Evolutionary conservation across 2,113 vertebrate species (phyloP), one percentile per base, ranked within the genome.

Genomic region (Hucho hucho): DNA sequence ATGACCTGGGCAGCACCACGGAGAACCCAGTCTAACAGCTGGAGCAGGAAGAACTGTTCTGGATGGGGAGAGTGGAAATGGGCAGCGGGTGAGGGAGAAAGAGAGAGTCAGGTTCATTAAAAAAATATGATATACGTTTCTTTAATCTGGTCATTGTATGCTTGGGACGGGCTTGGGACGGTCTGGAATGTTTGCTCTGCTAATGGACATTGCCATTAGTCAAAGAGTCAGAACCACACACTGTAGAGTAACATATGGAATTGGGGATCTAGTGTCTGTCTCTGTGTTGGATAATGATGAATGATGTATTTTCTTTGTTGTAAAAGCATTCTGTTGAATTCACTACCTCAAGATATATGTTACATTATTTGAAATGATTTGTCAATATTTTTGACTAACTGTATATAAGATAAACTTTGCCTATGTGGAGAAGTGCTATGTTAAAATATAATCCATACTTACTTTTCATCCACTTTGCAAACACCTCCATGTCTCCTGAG

Each of bases 1-100:
- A 98, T 97, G 86, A 98, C 98, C 84, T 99, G 98, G 22, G 98
- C 96, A 0, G 92, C 93, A 9, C 97, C 97, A 24, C 97, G 95
- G 73, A 99, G 82, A 46, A 96, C 92, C 98, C 97, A 99, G 83
- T 98, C 97, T 0, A 96, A 64, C 70, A 98, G 91, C 90, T 95
- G 96, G 74, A 98, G 84, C 70, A 94, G 1, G 0, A 98, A 61
- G n/a, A 93, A 96, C 78, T 96, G 96, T 61, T 93, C 98, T 99
- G 88, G 43, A 91, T 86, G 22, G 71, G 14, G n/a, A 3, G 59
- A 13, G 46, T 63, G 47, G 18, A 58, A 18, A 71, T 43, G 66
- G 22, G 37, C 7, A 7, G n/a, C n/a, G 1, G 16, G 25, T 22
- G 25, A 72, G 3, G 9, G 14, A 43, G 53, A 20, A 37, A 6